Percentiles rank a stretch among this genome's conserved stretches.
Conservation (phyloP, 1,140 invertebrate genomes). For the Scaptodrosophila lebanonensis region DNA sequence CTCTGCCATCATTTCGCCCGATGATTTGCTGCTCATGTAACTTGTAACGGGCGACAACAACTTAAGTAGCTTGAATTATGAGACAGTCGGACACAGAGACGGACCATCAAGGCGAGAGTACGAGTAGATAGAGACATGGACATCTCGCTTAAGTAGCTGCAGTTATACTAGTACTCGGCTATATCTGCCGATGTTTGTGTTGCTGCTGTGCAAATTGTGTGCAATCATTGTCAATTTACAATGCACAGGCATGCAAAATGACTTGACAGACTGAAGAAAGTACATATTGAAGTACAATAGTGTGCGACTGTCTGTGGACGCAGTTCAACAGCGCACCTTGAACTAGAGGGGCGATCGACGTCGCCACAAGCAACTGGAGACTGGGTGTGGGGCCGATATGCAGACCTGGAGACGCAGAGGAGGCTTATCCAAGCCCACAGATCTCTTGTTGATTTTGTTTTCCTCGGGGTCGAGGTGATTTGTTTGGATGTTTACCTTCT, state of each 20-base stretch:
- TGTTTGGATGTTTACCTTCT: slow-evolving; percentile 14
- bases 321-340: slow-evolving; percentile 49
- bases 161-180: slow-evolving; percentile 11
- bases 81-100: slow-evolving; percentile 36
- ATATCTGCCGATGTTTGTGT: slow-evolving; percentile 19
- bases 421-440: slow-evolving; percentile 53
- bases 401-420: slow-evolving; percentile 3
- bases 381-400: slow-evolving; percentile 4
- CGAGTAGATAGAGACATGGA: slow-evolving; percentile 19
- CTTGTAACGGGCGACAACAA: slow-evolving; percentile 50
- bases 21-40: slow-evolving; percentile 48
- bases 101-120: no score
- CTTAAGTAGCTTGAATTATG: slow-evolving; percentile 69
- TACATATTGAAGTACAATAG: slow-evolving; percentile 36
- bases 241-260: slow-evolving; percentile 42
- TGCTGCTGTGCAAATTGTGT: slow-evolving; percentile 62
- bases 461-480: slow-evolving; percentile 27
- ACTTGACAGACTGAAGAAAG: slow-evolving; percentile 35
- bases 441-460: slow-evolving; percentile 31
- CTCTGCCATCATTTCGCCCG: slow-evolving; percentile 9
- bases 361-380: slow-evolving; percentile 22
- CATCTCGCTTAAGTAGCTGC: slow-evolving; percentile 13
- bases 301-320: slow-evolving; percentile 9
- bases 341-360: slow-evolving; percentile 43
- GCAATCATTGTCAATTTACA: slow-evolving; percentile 75